These are phyloP conservation scores for Acanthornis magna DNA, from an alignment of 2,797 vertebrate species.

Conservation along the genomic window DNA sequence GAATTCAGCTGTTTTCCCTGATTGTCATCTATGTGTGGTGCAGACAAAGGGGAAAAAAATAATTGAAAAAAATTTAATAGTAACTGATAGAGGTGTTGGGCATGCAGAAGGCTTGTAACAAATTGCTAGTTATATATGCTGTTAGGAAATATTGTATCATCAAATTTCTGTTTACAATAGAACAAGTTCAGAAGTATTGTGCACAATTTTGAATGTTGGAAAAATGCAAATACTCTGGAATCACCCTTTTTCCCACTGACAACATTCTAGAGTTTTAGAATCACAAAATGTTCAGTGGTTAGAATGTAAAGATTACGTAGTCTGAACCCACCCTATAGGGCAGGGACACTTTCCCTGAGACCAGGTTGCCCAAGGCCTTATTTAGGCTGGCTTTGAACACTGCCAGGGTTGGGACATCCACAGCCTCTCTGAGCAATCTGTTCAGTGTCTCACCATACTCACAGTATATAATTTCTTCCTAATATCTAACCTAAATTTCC, in stretches of 20 bases:
- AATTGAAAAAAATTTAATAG: neutral
- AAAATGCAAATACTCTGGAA: neutral
- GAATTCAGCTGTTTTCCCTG: neutral
- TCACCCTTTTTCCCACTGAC: neutral
- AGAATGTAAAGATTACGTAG: neutral
- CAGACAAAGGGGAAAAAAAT: neutral
- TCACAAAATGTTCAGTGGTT: neutral
- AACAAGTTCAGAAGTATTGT: neutral
- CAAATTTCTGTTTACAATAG: neutral
- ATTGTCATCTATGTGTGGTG: neutral
- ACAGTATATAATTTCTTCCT: neutral
- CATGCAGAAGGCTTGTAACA: neutral
- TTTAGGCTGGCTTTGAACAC: neutral
- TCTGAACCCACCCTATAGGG: neutral
- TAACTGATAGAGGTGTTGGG: neutral
- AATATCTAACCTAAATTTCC: neutral
- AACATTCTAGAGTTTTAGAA: neutral
- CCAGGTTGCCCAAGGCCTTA: neutral
- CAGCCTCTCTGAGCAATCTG: neutral
- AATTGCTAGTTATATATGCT: neutral
- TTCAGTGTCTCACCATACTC: neutral
- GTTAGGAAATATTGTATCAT: neutral
- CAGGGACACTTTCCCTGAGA: neutral
- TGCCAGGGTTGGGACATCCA: neutral
- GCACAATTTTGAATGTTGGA: neutral